Conservation (phyloP, 2,797 vertebrate genomes). For the Pangasius larnaudii region DNA sequence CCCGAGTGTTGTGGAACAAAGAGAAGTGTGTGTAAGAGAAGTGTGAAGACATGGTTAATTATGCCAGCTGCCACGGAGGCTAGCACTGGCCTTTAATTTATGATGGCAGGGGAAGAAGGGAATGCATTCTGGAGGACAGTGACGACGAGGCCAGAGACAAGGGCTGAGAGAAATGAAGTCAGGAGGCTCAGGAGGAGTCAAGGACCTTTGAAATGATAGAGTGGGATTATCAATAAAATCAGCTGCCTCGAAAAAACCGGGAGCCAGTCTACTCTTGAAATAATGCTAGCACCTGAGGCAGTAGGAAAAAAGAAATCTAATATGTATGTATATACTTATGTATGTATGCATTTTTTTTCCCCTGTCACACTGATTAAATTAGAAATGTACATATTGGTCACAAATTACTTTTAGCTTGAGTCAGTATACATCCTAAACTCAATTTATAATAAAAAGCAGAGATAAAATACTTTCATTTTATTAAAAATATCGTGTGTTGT, state of each 20-base stretch:
- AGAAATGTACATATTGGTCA: neutral
- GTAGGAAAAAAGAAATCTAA: neutral
- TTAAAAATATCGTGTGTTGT: neutral
- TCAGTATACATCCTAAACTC: neutral
- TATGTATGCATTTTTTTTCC: neutral
- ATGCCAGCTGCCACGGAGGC: slow-evolving; percentile 58
- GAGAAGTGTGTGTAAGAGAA: slow-evolving; percentile 49
- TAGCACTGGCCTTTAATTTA: slow-evolving; percentile 61
- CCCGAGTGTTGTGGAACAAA: slow-evolving; percentile 50
- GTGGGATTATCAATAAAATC: slow-evolving; percentile 75
- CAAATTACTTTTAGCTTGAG: neutral
- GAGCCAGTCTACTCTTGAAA: slow-evolving; percentile 31
- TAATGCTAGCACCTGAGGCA: slow-evolving; percentile 12
- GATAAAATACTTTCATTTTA: neutral
- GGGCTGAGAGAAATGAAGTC: slow-evolving; percentile 59
- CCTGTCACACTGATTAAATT: neutral
- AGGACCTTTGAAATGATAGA: slow-evolving; percentile 77
- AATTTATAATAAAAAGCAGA: neutral
- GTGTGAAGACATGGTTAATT: slow-evolving; percentile 65
- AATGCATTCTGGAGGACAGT: slow-evolving; percentile 48
- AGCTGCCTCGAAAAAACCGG: slow-evolving; percentile 49
- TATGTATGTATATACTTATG: neutral
- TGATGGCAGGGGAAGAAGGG: slow-evolving; percentile 53
- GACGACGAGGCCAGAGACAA: slow-evolving; percentile 56
- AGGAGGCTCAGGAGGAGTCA: slow-evolving; percentile 73